Percentiles rank a stretch among this genome's conserved stretches.
Evolutionary conservation across 2,797 vertebrate genomes (phyloP).

Genomic region (Meda fulgida): DNA sequence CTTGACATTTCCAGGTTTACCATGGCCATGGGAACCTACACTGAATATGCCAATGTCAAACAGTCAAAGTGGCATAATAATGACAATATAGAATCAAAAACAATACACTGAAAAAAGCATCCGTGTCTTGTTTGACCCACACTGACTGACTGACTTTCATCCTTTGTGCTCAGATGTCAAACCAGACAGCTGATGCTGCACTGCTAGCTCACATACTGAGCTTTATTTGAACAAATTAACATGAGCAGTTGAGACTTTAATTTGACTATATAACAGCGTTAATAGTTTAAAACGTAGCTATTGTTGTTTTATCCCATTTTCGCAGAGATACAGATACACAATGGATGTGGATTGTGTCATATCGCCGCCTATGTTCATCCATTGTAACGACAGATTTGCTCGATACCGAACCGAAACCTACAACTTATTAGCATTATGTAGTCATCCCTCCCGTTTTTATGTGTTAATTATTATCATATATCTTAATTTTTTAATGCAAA

Average conservation of each 20-base stretch:
- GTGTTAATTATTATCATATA: background rate
- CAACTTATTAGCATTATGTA: background rate
- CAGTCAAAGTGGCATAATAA: background rate
- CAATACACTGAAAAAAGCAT: background rate
- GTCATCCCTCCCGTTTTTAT: background rate
- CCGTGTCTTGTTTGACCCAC: conserved; percentile 15
- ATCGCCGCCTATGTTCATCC: conserved; percentile 34
- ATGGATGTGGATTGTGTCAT: conserved; percentile 7
- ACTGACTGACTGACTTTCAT: conserved; percentile 34
- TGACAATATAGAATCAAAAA: background rate
- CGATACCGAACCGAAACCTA: conserved; percentile 19
- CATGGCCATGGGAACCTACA: background rate
- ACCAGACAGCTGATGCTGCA: conserved; percentile 28
- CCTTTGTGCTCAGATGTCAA: conserved; percentile 45
- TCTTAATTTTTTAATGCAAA: background rate
- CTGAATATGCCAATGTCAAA: background rate
- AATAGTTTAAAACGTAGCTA: background rate
- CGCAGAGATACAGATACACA: conserved; percentile 11
- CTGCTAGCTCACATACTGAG: background rate
- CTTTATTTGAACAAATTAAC: background rate
- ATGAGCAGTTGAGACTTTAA: background rate
- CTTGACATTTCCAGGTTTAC: background rate
- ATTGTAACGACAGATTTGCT: background rate
- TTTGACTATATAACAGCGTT: background rate
- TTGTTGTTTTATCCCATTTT: background rate